A percentile compares a stretch with the other conserved stretches of the same genome.
These are phyloP conservation scores for Drosophila mulleri DNA, from an alignment of 2,888 invertebrate species.

Conservation along the genomic window DNA sequence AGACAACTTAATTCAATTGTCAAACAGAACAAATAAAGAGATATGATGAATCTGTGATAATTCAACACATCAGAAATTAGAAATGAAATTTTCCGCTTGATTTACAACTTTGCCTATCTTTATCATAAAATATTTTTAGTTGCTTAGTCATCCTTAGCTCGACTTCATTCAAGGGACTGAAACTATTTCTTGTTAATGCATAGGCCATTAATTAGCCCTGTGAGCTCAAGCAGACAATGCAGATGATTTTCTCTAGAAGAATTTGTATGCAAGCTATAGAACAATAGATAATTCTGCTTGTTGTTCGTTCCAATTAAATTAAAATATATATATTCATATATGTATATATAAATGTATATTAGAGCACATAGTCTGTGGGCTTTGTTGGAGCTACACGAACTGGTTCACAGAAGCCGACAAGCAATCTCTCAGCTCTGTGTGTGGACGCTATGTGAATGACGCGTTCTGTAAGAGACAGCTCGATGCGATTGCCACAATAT, in stretches of 20 bases:
- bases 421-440: conserved; percentile 5
- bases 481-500: conserved; percentile 58
- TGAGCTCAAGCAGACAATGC: neutral
- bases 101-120: neutral
- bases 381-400: neutral
- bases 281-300: conserved; percentile 4
- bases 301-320: neutral
- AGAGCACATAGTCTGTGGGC: neutral
- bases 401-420: conserved; percentile 13
- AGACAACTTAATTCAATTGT: conserved; percentile 7
- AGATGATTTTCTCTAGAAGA: conserved; percentile 1
- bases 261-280: neutral
- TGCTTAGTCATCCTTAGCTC: neutral
- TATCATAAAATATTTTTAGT: neutral
- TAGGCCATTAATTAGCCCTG: conserved; percentile 3
- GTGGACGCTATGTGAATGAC: conserved; percentile 22
- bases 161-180: too few relatives aligned
- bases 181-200: neutral
- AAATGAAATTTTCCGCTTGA: neutral
- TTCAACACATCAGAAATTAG: neutral
- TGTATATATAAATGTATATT: too few relatives aligned
- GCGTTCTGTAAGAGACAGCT: conserved; percentile 40
- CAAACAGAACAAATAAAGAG: neutral
- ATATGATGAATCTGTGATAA: neutral
- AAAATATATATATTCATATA: neutral